These are phyloP conservation scores for Argyrosomus regius DNA, from an alignment of 2,797 vertebrate species.

Conservation along the genomic window DNA sequence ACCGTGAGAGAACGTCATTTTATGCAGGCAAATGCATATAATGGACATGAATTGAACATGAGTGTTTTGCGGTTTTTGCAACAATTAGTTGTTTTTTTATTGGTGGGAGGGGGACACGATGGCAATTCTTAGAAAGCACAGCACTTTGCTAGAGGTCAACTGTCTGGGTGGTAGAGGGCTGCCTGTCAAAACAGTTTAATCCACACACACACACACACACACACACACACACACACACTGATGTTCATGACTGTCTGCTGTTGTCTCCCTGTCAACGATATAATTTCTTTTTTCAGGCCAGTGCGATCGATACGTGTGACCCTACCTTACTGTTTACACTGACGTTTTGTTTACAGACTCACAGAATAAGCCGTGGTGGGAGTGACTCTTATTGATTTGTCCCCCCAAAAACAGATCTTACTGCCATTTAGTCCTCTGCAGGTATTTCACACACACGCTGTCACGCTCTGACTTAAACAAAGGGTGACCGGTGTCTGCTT, in stretches of 20 bases:
- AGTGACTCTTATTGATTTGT: slow-evolving; percentile 18
- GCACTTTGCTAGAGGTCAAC: slow-evolving; percentile 39
- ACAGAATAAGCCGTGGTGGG: background rate
- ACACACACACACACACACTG: background rate
- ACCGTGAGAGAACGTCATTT: too few species aligned
- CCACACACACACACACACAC: slow-evolving; percentile 11
- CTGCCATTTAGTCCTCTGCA: background rate
- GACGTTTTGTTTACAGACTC: slow-evolving; percentile 29
- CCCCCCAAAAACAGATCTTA: background rate
- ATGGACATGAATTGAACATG: background rate
- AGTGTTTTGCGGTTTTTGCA: too few species aligned
- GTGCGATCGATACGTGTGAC: slow-evolving; percentile 29
- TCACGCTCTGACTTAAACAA: background rate
- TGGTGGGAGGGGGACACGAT: slow-evolving; percentile 7
- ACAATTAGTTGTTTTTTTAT: too few species aligned
- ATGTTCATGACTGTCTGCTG: background rate
- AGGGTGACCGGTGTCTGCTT: background rate
- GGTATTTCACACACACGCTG: background rate
- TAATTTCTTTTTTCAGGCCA: background rate
- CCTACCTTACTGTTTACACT: slow-evolving; percentile 1
- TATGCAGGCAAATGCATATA: too few species aligned
- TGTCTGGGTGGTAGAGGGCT: slow-evolving; percentile 40
- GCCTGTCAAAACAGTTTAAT: slow-evolving; percentile 53
- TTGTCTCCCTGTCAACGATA: slow-evolving; percentile 14
- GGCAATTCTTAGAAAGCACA: background rate